Conservation (phyloP, 2,113 vertebrate species). For the Theristicus caerulescens region DNA sequence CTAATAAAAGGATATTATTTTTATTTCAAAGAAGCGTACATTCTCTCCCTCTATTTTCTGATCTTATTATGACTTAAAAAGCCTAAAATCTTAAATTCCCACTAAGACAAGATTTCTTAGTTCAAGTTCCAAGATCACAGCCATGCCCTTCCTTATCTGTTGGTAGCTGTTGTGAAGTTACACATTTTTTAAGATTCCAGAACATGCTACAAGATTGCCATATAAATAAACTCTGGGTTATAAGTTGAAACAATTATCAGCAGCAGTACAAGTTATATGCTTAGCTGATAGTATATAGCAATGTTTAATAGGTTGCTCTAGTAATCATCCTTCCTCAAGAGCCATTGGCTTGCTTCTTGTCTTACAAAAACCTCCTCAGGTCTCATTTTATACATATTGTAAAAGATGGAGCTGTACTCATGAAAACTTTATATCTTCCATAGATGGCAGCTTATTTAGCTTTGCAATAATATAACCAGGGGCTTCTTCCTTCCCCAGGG, state of each 20-base stretch:
- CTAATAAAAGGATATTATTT: background rate
- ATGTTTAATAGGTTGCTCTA: background rate
- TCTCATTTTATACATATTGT: background rate
- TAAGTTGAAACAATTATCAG: background rate
- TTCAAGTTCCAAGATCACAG: background rate
- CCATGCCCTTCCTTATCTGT: background rate
- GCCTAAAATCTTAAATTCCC: background rate
- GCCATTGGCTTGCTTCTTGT: background rate
- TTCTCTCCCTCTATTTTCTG: background rate
- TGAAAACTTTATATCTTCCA: background rate
- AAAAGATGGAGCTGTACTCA: background rate
- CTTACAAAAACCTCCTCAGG: background rate
- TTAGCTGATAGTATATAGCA: background rate
- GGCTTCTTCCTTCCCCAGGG: background rate
- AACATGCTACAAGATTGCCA: background rate
- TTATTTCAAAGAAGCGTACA: accelerated
- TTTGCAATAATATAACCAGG: background rate
- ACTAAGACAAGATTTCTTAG: background rate
- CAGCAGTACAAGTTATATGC: background rate
- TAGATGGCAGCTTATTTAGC: background rate
- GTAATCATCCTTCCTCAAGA: background rate
- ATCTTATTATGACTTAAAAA: background rate
- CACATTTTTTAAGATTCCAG: background rate
- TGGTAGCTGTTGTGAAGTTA: background rate
- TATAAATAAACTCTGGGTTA: background rate